Evolutionary conservation across 2,113 vertebrate genomes (phyloP).

Genomic region (Carlito syrichta): DNA sequence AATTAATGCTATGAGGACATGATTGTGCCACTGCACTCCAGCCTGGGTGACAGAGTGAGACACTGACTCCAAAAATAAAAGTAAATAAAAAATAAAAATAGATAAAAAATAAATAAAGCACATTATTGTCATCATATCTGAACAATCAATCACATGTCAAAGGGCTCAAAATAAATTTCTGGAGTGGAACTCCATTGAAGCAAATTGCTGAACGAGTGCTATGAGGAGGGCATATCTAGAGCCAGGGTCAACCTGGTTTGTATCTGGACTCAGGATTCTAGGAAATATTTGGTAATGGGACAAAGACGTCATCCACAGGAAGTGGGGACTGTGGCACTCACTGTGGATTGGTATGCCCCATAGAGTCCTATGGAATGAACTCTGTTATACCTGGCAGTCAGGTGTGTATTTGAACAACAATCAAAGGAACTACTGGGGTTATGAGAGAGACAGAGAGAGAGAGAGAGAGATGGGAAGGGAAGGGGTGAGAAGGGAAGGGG

Average conservation of each 20-base stretch:
- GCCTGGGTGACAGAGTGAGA: no score
- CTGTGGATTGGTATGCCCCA: fast-evolving
- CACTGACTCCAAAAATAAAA: no score
- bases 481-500: no score
- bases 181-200: not conserved
- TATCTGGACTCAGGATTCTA: not conserved
- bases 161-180: not conserved
- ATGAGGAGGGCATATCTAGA: fast-evolving
- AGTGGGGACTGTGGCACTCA: fast-evolving
- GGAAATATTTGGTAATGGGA: not conserved
- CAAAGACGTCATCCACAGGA: not conserved
- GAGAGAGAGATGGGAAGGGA: no score
- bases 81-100: no score
- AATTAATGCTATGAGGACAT: not conserved
- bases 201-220: fast-evolving
- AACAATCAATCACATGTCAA: not conserved
- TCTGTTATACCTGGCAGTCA: no score
- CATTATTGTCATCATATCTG: not conserved
- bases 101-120: no score
- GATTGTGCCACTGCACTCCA: no score
- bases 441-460: no score
- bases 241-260: no score
- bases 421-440: not conserved
- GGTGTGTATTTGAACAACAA: not conserved
- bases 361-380: not conserved